phyloP scores from a whole-genome alignment of 2,797 vertebrate species.

The Gymnoscopelus microlampas region DNA sequence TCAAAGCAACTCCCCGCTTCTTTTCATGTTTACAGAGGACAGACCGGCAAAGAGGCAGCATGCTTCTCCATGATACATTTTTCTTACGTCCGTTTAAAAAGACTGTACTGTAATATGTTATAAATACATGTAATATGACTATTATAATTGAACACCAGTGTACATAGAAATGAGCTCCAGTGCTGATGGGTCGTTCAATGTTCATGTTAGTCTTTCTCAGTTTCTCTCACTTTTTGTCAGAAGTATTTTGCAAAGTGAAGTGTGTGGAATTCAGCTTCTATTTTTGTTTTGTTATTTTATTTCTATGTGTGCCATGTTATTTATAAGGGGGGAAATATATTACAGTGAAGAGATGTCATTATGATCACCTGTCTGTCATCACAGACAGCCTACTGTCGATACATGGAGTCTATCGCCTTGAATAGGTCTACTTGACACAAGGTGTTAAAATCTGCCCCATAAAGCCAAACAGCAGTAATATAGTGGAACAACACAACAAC shows the following conservation, averaged over 20 bases:
- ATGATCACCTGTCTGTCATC: constrained; percentile 30
- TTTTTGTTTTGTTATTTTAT: constrained; percentile 45
- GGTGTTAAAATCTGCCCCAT: constrained; percentile 7
- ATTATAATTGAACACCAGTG: constrained; percentile 65
- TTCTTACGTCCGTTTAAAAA: constrained; percentile 62
- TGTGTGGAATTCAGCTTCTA: constrained; percentile 61
- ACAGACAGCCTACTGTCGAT: constrained; percentile 6
- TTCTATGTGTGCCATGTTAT: constrained; percentile 4
- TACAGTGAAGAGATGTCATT: constrained; percentile 15
- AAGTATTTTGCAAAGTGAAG: constrained; percentile 57
- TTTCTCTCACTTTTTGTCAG: constrained; percentile 24
- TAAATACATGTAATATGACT: constrained; percentile 65
- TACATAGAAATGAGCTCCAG: constrained; percentile 71
- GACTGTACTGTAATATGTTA: constrained; percentile 66
- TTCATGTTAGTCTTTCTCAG: constrained; percentile 46
- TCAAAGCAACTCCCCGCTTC: constrained; percentile 34
- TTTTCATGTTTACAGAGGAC: constrained; percentile 71
- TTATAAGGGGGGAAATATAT: constrained; percentile 7
- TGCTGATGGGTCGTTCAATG: constrained; percentile 64
- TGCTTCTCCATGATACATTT: constrained; percentile 62
- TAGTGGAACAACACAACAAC: no score
- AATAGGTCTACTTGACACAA: constrained; percentile 6
- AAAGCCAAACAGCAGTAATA: no score
- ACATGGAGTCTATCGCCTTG: background rate
- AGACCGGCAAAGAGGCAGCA: constrained; percentile 70